Percentiles rank a stretch among this genome's conserved stretches.
phyloP scores from a whole-genome alignment of 35 echinoderm and acorn worm species.

The Heliocidaris erythrogramma region DNA sequence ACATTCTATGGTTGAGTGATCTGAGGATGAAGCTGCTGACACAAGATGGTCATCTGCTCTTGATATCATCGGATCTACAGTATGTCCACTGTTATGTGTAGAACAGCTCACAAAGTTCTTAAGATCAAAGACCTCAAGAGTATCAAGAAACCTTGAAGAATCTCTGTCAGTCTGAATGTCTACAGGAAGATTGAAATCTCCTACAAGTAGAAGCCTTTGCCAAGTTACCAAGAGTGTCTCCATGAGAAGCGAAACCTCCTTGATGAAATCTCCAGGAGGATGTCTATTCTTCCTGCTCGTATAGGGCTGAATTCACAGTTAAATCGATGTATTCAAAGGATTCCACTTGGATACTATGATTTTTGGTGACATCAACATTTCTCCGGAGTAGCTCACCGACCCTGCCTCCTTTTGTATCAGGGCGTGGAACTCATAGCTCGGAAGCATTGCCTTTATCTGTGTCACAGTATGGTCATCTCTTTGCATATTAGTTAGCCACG shows the following conservation, averaged over 20 bases:
- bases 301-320: not conserved
- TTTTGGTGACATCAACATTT: slow-evolving; percentile 20
- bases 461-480: slow-evolving; percentile 50
- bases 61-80: not conserved
- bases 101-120: not conserved
- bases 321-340: slow-evolving; percentile 55
- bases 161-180: not conserved
- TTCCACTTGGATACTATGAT: not conserved
- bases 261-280: not conserved
- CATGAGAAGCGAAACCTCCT: not conserved
- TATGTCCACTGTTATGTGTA: slow-evolving; percentile 25
- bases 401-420: slow-evolving; percentile 48
- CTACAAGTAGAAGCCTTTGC: not conserved
- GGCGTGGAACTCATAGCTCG: slow-evolving; percentile 48
- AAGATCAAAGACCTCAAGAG: not conserved
- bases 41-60: not conserved
- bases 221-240: too few relatives aligned
- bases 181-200: slow-evolving; percentile 44
- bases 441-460: slow-evolving; percentile 43
- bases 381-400: slow-evolving; percentile 34
- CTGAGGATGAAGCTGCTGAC: not conserved
- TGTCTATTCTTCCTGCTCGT: not conserved
- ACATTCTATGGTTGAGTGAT: slow-evolving; percentile 16
- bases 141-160: not conserved
- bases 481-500: slow-evolving; percentile 54